Conservation (phyloP, 2,113 vertebrate species). For the Alces alces region DNA sequence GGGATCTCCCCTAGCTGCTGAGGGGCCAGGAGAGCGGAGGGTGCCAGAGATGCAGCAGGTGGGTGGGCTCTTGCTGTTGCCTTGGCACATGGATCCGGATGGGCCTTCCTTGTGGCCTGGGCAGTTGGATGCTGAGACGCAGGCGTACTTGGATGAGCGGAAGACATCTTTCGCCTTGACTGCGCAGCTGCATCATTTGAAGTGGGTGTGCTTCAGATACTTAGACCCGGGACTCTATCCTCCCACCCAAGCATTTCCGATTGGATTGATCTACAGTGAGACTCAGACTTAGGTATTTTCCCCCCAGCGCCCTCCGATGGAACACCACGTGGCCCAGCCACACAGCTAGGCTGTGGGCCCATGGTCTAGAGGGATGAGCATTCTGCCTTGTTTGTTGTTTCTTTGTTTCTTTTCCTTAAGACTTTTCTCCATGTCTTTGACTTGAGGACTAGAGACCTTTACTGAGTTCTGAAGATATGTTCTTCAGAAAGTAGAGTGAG, state of each 20-base stretch:
- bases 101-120: neutral
- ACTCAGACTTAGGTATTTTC: neutral
- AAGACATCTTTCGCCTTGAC: neutral
- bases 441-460: neutral
- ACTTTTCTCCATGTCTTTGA: neutral
- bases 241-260: neutral
- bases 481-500: neutral
- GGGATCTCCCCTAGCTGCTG: neutral
- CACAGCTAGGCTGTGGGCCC: neutral
- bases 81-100: neutral
- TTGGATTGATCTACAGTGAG: neutral
- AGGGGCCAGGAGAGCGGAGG: neutral
- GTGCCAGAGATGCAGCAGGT: neutral
- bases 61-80: neutral
- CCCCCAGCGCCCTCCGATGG: too few relatives aligned
- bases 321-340: neutral
- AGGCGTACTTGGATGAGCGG: neutral
- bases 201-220: neutral
- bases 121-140: neutral
- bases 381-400: neutral
- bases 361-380: neutral
- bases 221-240: rapidly evolving
- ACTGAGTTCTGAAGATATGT: neutral
- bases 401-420: neutral
- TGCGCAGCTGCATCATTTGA: neutral